Conservation (phyloP, 2,797 vertebrate genomes). For the Harpagifer antarcticus region DNA sequence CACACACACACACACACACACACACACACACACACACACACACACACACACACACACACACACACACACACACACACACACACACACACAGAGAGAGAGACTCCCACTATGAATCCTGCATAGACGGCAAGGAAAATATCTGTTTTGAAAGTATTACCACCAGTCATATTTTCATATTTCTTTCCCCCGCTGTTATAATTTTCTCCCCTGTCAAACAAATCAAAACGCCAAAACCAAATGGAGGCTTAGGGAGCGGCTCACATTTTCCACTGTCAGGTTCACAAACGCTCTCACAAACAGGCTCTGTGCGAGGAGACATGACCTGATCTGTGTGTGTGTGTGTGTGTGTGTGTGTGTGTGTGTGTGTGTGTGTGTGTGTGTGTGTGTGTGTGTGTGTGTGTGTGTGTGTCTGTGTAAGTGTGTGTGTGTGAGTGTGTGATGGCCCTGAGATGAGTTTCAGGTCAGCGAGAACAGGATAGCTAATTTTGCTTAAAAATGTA, state of each 20-base stretch:
- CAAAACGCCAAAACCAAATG: slow-evolving; percentile 77
- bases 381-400: no score
- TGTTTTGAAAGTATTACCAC: slow-evolving; percentile 79
- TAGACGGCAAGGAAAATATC: slow-evolving; percentile 75
- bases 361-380: neutral
- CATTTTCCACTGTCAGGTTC: slow-evolving; percentile 83
- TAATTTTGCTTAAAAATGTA: slow-evolving; percentile 14
- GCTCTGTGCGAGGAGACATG: slow-evolving; percentile 73
- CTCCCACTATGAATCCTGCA: slow-evolving; percentile 58
- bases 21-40: no score
- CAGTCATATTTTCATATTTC: slow-evolving; percentile 81
- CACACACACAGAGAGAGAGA: slow-evolving; percentile 24
- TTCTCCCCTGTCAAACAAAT: slow-evolving; percentile 84
- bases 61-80: no score
- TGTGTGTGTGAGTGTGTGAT: neutral
- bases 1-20: no score
- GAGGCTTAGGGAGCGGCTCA: slow-evolving; percentile 75
- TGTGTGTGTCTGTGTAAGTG: no score
- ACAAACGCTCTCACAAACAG: slow-evolving; percentile 76
- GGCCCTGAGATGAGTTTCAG: slow-evolving; percentile 21
- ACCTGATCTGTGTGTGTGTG: slow-evolving; percentile 43
- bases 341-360: neutral
- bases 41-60: no score
- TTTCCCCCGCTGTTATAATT: slow-evolving; percentile 81
- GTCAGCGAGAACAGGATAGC: slow-evolving; percentile 28